These are phyloP conservation scores for Lycodopsis pacificus DNA, from an alignment of 2,797 vertebrate genomes.

Conservation along the genomic window DNA sequence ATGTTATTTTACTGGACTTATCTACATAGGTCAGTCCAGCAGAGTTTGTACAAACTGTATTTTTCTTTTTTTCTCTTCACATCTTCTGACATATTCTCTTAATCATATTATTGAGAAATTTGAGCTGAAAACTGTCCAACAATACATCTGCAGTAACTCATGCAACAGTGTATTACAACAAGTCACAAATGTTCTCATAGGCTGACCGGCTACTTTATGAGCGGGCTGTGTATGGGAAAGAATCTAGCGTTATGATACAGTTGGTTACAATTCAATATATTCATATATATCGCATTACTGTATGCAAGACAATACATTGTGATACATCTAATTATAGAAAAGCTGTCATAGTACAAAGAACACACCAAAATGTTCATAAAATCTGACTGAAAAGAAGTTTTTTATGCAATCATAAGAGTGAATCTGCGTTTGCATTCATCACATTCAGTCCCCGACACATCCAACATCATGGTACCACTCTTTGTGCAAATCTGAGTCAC, in stretches of 20 bases:
- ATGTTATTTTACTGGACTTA: background rate
- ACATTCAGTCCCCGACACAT: background rate
- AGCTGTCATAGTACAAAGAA: background rate
- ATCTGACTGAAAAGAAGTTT: too few relatives aligned
- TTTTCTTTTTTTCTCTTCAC: background rate
- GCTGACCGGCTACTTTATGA: background rate
- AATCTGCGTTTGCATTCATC: too few relatives aligned
- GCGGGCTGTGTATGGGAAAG: background rate
- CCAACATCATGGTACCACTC: background rate
- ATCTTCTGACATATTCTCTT: background rate
- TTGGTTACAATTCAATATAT: background rate
- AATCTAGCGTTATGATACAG: background rate
- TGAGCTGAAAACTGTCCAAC: background rate
- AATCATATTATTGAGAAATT: constrained; percentile 3
- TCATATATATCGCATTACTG: background rate
- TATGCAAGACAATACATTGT: too few relatives aligned
- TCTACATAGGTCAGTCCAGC: background rate
- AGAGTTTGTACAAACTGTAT: background rate
- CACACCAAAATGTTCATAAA: too few relatives aligned
- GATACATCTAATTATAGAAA: background rate
- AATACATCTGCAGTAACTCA: background rate
- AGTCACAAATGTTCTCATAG: background rate
- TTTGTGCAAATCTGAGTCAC: background rate
- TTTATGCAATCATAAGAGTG: too few relatives aligned
- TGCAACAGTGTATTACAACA: background rate